A percentile compares a stretch with the other conserved stretches of the same genome.
phyloP scores from a whole-genome alignment of 2,888 invertebrate genomes.

The Isoperla grammatica region DNA sequence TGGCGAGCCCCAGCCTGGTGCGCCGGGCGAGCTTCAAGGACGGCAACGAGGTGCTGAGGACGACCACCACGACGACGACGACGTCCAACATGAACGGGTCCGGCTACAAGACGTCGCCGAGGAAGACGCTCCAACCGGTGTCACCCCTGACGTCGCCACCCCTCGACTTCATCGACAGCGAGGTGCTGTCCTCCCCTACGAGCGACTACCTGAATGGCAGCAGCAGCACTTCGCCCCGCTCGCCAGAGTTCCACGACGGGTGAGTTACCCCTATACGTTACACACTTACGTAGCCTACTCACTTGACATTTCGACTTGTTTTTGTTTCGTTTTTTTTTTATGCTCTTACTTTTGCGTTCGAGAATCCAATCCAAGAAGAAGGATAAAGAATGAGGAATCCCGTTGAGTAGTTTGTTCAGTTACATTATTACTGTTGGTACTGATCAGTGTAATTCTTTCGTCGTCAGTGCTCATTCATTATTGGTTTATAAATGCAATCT shows the following conservation, averaged over 20 bases:
- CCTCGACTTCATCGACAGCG: conserved; percentile 25
- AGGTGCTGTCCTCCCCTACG: conserved; percentile 17
- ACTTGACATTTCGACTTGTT: neutral
- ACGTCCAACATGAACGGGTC: conserved; percentile 27
- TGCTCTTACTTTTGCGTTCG: too few species aligned
- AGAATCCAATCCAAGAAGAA: too few species aligned
- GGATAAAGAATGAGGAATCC: too few species aligned
- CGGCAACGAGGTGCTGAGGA: conserved; percentile 37
- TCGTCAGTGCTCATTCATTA: too few species aligned
- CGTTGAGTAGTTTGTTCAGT: too few species aligned
- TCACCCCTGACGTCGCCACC: conserved; percentile 23
- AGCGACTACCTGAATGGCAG: conserved; percentile 37
- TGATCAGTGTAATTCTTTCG: too few species aligned
- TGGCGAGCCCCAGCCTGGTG: conserved; percentile 78
- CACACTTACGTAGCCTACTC: too few species aligned
- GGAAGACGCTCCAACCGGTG: conserved; percentile 16
- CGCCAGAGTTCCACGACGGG: conserved; percentile 48
- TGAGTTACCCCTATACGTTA: conserved; percentile 43
- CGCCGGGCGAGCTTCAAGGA: conserved; percentile 58
- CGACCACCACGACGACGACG: conserved; percentile 39
- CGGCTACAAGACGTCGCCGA: conserved; percentile 35
- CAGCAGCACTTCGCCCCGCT: conserved; percentile 38
- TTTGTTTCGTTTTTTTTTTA: neutral
- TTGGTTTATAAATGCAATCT: too few species aligned
- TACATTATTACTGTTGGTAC: too few species aligned